phyloP scores from a whole-genome alignment of 2,888 invertebrate genomes.

The Drosophila phalerata region DNA sequence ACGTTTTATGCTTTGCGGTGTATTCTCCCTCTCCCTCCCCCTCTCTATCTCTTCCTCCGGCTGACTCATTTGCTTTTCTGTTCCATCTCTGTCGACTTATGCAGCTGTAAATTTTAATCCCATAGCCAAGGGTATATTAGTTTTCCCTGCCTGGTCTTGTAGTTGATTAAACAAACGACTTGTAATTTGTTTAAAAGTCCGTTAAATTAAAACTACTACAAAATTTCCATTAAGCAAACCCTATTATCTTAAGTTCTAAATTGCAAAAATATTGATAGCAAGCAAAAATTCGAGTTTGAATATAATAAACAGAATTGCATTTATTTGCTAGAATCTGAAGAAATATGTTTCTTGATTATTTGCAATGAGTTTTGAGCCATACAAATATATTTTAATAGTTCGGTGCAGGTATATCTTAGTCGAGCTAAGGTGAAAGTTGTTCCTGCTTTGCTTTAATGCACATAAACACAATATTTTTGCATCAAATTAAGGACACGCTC shows the following conservation, averaged over 20 bases:
- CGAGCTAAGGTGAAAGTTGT: background rate
- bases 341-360: too few species aligned
- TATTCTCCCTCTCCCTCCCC: background rate
- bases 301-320: too few species aligned
- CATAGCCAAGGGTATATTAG: slow-evolving; percentile 23
- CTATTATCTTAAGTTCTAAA: background rate
- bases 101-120: slow-evolving; percentile 21
- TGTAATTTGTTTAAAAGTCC: too few species aligned
- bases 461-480: slow-evolving; percentile 32
- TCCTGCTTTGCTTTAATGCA: slow-evolving; percentile 22
- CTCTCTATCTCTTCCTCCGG: background rate
- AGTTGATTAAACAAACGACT: background rate
- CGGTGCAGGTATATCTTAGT: slow-evolving; percentile 4
- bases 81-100: slow-evolving; percentile 18
- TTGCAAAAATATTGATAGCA: background rate
- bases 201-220: background rate
- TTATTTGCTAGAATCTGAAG: too few species aligned
- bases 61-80: slow-evolving; percentile 4
- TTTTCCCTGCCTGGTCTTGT: background rate
- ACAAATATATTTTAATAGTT: too few species aligned
- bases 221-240: background rate
- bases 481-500: slow-evolving; percentile 41
- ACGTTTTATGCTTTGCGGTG: slow-evolving; percentile 29
- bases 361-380: too few species aligned
- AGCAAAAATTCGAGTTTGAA: background rate